Evolutionary conservation across 2,888 invertebrate species (phyloP).

Genomic region (Notodonta dromedarius): DNA sequence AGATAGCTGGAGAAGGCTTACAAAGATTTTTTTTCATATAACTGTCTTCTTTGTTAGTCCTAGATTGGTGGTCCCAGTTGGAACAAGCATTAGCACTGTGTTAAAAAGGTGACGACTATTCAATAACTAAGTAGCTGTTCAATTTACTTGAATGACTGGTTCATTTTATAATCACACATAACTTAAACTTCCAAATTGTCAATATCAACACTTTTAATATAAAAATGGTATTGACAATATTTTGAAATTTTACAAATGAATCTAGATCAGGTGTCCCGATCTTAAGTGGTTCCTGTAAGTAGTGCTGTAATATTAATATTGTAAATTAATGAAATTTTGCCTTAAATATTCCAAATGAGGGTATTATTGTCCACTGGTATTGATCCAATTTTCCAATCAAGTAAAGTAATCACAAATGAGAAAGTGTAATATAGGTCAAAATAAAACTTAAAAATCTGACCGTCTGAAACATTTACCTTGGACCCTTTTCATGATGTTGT

Average conservation of each 20-base stretch:
- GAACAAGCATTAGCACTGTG: no score
- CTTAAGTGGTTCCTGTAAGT: no score
- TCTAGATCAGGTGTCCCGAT: no score
- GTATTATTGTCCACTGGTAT: no score
- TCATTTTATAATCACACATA: conserved; percentile 26
- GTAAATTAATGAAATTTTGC: no score
- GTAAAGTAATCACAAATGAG: conserved; percentile 6
- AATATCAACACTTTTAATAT: conserved; percentile 34
- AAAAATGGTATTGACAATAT: conserved; percentile 39
- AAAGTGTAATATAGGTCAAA: conserved; percentile 34
- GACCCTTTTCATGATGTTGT: conserved; percentile 65
- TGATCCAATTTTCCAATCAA: background rate
- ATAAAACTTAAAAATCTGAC: conserved; percentile 56
- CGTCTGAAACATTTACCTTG: conserved; percentile 69
- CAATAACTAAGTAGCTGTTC: background rate
- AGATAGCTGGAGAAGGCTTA: no score
- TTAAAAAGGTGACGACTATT: background rate
- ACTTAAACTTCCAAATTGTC: conserved; percentile 32
- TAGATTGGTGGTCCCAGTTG: no score
- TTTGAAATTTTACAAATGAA: background rate
- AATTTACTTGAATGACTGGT: conserved; percentile 9
- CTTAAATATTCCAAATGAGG: no score
- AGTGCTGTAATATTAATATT: no score
- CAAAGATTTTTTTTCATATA: no score
- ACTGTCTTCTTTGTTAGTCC: no score